Base-by-base conservation (phyloP, 2,113 vertebrate genomes). In the Panurus biarmicus region DNA sequence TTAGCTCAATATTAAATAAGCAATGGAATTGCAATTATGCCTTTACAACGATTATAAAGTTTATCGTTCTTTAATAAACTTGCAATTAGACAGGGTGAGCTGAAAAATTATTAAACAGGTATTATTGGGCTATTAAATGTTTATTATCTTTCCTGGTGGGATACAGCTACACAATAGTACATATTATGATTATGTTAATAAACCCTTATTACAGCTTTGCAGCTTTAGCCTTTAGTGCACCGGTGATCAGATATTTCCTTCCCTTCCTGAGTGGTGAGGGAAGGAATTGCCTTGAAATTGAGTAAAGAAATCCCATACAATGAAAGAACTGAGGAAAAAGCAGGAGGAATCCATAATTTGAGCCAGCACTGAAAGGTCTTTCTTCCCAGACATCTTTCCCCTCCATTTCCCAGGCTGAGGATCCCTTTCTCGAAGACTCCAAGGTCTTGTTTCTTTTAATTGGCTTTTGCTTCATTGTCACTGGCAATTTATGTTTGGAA, bases 41-140 rank as follows among this genome's bases (percentile, higher is more conserved):
- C 96, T 96, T 97, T 97, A 97, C 95, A 97, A 87, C 12, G 65
- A 96, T 96, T 95, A 83, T 95, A 96, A 98, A 98, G 96, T 98
- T 98, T 98, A 98, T 96, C 22, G 80, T 97, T 97, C 96, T 96
- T 98, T 98, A 98, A 98, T 98, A 97, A 97, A 98, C 97, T 97
- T 97, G 93, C 87, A 96, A 96, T 97, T 97, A 97, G 96, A 85
- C 85, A 92, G 96, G 95, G 96, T 74, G 95, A 97, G 89, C 87
- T 93, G 93, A 90, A 94, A 97, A 98, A 97, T 97, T 97, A 98
- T 97, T 95, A 96, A 98, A 93, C 97, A 97, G 97, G 96, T 98
- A 97, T 97, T 96, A 97, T 91, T 97, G 96, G 78, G 72, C 97
- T 97, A 93, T 98, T 97, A 97, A 98, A 97, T 91, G 94, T 96